Percentiles rank a stretch among this genome's conserved stretches.
Conservation (phyloP, 2,113 vertebrate genomes). For the Coreoperca whiteheadi region DNA sequence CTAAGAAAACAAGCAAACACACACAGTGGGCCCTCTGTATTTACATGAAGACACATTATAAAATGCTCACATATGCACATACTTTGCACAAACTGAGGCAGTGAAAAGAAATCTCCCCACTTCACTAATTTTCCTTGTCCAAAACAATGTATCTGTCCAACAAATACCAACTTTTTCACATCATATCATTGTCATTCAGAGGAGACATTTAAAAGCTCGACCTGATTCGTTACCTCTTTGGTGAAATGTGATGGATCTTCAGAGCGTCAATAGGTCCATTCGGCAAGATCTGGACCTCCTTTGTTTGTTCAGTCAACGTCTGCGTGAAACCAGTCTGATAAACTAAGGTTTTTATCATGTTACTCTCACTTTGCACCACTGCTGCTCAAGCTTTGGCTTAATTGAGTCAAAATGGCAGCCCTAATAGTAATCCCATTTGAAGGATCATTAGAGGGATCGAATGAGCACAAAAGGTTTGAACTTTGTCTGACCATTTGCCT, state of each 20-base stretch:
- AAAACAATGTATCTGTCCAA: conserved; percentile 12
- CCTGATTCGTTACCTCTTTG: not conserved
- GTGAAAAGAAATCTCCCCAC: conserved; percentile 5
- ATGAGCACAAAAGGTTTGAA: not conserved
- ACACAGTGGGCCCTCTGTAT: not conserved
- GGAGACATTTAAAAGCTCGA: conserved; percentile 16
- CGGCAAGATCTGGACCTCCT: not conserved
- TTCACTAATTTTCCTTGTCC: not conserved
- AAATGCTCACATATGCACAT: conserved; percentile 4
- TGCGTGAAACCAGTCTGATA: not conserved
- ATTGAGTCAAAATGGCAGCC: conserved; percentile 24
- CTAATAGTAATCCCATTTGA: not conserved
- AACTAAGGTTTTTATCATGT: not conserved
- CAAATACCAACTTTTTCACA: conserved; percentile 13
- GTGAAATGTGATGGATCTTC: conserved; percentile 11
- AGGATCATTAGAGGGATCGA: conserved; percentile 16
- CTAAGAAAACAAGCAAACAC: not conserved
- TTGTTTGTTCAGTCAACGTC: not conserved
- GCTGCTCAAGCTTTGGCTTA: conserved; percentile 10
- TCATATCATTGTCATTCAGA: conserved; percentile 3
- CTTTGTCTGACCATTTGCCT: conserved; percentile 57
- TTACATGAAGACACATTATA: not conserved
- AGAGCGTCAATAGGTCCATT: not conserved
- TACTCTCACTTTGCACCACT: conserved; percentile 1
- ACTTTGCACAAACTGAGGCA: conserved; percentile 2